Evolutionary conservation across 2,113 vertebrate species (phyloP), one percentile per base, ranked within the genome.

Genomic region (Myotis brandtii): DNA sequence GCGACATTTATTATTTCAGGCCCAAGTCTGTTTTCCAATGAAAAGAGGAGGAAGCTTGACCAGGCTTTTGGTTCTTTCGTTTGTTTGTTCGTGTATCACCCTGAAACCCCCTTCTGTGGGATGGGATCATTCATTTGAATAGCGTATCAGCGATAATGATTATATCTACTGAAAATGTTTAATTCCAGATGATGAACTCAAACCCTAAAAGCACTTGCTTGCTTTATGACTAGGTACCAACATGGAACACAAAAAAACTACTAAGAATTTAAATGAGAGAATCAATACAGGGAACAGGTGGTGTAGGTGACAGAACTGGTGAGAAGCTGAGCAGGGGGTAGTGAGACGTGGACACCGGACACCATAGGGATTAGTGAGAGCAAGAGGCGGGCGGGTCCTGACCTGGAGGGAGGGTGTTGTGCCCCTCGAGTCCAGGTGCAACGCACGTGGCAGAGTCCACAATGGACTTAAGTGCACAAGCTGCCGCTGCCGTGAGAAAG

Each of bases 101-200:
- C 20, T 34, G 32, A 56, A 75, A 76, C 75, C 50, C n/a, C 86
- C 40, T 90, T 59, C 27, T 40, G 1, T 46, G 48, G 14, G 66
- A 21, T 67, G 52, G 25, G 9, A 21, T 4, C 72, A 81, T 79
- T 20, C 37, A 34, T 37, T 27, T 56, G 34, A 94, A 92, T 5
- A 80, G 27, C 9, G 0, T 67, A 25, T 48, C 59, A 70, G 21
- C 4, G 21, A 56, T 85, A 50, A 72, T n/a, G 23, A 69, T 59
- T 73, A 17, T 64, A 95, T n/a, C 88, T 67, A 62, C 54, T 62
- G 66, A 84, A 93, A 87, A 79, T 18, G 2, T 64, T 84, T 46
- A 64, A 46, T 59, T 77, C 52, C 50, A 81, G 66, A 54, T 40
- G 43, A 69, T 96, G 69, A 93, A 75, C 48, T 69, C 37, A 62